phyloP scores from a whole-genome alignment of 2,888 invertebrate genomes.

The Miltochrista miniata region DNA sequence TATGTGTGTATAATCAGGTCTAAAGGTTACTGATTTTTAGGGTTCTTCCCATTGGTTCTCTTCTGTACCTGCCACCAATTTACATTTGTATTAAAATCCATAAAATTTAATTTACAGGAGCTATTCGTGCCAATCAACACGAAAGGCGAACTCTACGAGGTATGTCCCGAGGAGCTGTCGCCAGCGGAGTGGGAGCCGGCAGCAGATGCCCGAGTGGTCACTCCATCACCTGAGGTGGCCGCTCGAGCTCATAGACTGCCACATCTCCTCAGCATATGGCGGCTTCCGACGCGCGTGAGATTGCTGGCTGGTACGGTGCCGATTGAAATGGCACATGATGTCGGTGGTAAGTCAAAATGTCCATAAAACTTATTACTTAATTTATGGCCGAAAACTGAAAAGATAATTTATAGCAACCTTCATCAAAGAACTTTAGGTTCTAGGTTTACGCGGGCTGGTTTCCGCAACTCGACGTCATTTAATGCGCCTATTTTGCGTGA shows the following conservation, averaged over 20 bases:
- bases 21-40: too few relatives aligned
- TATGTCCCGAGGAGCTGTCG: slow-evolving; percentile 81
- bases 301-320: slow-evolving; percentile 85
- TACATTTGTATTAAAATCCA: too few relatives aligned
- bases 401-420: too few relatives aligned
- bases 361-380: neutral
- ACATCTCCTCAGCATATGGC: slow-evolving; percentile 83
- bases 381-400: too few relatives aligned
- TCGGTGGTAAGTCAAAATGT: slow-evolving; percentile 76
- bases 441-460: too few relatives aligned
- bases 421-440: too few relatives aligned
- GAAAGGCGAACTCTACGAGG: slow-evolving; percentile 89
- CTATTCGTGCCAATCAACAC: slow-evolving; percentile 89
- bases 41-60: too few relatives aligned
- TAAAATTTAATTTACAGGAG: slow-evolving; percentile 80
- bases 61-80: too few relatives aligned
- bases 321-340: slow-evolving; percentile 84
- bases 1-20: too few relatives aligned
- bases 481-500: too few relatives aligned
- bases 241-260: slow-evolving; percentile 81
- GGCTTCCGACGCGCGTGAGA: slow-evolving; percentile 83
- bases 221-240: slow-evolving; percentile 75
- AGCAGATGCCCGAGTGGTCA: slow-evolving; percentile 71
- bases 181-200: slow-evolving; percentile 80
- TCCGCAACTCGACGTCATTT: too few relatives aligned